These are phyloP conservation scores for Hyles euphorbiae DNA, from an alignment of 1,140 invertebrate genomes.

Conservation along the genomic window DNA sequence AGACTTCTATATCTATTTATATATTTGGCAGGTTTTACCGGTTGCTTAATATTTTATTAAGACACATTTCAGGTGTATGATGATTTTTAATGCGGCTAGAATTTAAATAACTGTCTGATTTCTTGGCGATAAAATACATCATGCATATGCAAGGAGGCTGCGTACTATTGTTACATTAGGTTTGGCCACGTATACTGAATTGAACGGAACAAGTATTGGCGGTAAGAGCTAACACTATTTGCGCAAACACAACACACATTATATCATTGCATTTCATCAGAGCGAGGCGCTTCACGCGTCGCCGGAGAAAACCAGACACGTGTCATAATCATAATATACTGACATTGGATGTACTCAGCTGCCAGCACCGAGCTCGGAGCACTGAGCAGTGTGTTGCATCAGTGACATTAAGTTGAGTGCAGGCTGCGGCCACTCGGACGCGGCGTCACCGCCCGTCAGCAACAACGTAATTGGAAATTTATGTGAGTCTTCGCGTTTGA, in stretches of 20 bases:
- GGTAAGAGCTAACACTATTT: conserved; percentile 32
- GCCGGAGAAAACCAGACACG: conserved; percentile 31
- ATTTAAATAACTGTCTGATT: conserved; percentile 27
- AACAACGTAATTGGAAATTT: conserved; percentile 33
- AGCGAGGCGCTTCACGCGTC: conserved; percentile 2
- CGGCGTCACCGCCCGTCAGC: conserved; percentile 8
- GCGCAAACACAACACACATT: conserved; percentile 42
- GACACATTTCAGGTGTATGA: conserved; percentile 27
- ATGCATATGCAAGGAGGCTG: conserved; percentile 13
- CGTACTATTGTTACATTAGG: not conserved
- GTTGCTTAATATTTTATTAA: conserved; percentile 39
- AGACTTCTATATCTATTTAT: conserved; percentile 9
- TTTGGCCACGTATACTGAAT: conserved; percentile 1
- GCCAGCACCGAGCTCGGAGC: too few species aligned
- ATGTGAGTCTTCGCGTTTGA: conserved; percentile 40
- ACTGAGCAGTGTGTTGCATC: conserved; percentile 29
- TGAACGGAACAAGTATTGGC: conserved; percentile 16
- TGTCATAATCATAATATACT: conserved; percentile 34
- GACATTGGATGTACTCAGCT: conserved; percentile 41
- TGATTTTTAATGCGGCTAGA: conserved; percentile 23
- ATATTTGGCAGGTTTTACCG: conserved; percentile 30
- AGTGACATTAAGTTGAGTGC: conserved; percentile 32
- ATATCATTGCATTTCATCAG: conserved; percentile 48
- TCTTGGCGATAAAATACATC: conserved; percentile 20
- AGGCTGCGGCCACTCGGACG: conserved; percentile 21